Conservation (phyloP, 2,113 vertebrate species). For the Menura novaehollandiae region DNA sequence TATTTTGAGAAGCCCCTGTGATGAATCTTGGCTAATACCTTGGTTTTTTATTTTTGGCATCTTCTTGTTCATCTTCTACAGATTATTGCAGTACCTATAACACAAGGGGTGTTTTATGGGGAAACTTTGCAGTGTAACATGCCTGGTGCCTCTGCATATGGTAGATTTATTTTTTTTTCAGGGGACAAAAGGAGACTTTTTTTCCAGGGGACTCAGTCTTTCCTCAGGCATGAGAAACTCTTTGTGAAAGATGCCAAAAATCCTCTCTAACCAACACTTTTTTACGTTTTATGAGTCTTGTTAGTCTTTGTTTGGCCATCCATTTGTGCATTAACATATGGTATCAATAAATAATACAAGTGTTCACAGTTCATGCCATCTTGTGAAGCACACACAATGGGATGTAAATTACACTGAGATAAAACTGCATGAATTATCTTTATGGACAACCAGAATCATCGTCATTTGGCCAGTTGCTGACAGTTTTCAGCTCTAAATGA, state of each 20-base stretch:
- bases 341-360: not conserved
- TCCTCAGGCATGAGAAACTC: not conserved
- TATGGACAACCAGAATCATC: not conserved
- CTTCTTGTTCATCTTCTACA: not conserved
- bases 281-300: not conserved
- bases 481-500: not conserved
- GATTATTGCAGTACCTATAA: not conserved
- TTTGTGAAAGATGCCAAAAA: not conserved
- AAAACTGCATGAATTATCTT: not conserved
- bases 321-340: not conserved
- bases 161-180: not conserved
- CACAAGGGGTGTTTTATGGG: not conserved
- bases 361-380: not conserved
- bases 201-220: not conserved
- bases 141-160: not conserved
- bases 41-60: not conserved
- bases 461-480: not conserved
- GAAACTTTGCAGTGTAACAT: not conserved
- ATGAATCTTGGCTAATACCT: not conserved
- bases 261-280: not conserved
- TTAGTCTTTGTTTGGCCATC: conserved; percentile 4
- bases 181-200: not conserved
- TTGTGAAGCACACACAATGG: not conserved
- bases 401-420: not conserved
- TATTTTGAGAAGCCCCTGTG: not conserved